These are phyloP conservation scores for Ceratotherium simum DNA, from an alignment of 2,113 vertebrate genomes.

Conservation along the genomic window DNA sequence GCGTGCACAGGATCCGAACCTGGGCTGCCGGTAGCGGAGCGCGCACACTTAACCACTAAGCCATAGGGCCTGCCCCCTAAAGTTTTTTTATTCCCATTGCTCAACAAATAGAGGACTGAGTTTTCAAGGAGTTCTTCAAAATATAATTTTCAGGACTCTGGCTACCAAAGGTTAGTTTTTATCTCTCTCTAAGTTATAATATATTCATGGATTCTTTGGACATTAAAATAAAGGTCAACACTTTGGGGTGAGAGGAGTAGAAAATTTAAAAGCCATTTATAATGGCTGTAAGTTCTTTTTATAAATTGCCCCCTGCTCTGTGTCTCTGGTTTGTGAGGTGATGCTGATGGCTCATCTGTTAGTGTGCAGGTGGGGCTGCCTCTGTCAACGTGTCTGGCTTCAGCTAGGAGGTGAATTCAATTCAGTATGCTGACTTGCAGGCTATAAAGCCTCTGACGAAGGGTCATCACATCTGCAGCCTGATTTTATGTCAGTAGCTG, in stretches of 20 bases:
- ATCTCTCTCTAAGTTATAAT: background rate
- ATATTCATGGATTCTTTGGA: background rate
- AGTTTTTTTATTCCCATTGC: background rate
- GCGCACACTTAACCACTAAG: too few species aligned
- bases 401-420: slow-evolving; percentile 83
- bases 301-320: slow-evolving; percentile 48
- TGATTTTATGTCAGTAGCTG: slow-evolving; percentile 83
- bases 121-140: slow-evolving; percentile 23
- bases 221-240: slow-evolving; percentile 43
- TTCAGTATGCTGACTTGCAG: slow-evolving; percentile 86
- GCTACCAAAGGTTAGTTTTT: background rate
- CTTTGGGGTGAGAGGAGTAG: background rate
- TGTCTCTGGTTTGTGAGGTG: slow-evolving; percentile 72
- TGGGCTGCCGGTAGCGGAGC: too few species aligned
- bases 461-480: slow-evolving; percentile 82
- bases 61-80: too few species aligned
- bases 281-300: background rate
- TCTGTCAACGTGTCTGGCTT: slow-evolving; percentile 74
- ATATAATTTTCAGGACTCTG: background rate
- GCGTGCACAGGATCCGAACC: too few species aligned
- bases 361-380: slow-evolving; percentile 67
- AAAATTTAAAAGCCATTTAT: background rate
- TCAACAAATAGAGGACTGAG: background rate
- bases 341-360: slow-evolving; percentile 75
- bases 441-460: slow-evolving; percentile 80